Evolutionary conservation across 2,888 invertebrate species (phyloP).

Genomic region (Folsomia manolachei): DNA sequence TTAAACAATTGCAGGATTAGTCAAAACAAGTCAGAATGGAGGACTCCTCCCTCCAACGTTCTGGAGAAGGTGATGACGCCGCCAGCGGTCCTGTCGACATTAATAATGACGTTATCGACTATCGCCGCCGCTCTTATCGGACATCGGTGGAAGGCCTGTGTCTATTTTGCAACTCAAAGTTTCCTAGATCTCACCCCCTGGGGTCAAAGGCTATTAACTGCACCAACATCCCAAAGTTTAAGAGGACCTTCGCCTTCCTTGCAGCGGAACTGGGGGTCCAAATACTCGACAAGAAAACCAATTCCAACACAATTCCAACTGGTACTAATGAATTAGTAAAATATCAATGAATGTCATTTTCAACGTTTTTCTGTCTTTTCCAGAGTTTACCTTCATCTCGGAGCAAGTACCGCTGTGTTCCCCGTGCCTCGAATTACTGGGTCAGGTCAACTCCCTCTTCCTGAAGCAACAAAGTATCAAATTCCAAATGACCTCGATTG

Average conservation of each 20-base stretch:
- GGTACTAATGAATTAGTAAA: no score
- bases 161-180: not conserved
- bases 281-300: no score
- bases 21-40: not conserved
- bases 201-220: not conserved
- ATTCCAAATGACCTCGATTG: not conserved
- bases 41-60: not conserved
- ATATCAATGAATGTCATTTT: no score
- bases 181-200: not conserved
- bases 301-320: no score
- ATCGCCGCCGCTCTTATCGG: not conserved
- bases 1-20: no score
- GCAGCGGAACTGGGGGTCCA: not conserved
- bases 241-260: not conserved
- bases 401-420: not conserved
- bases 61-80: no score
- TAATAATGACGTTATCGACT: no score
- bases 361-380: no score
- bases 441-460: not conserved
- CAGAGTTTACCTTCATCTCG: not conserved
- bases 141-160: not conserved
- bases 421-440: not conserved
- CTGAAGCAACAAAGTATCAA: not conserved
- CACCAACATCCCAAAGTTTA: not conserved
- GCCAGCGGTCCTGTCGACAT: no score